Evolutionary conservation across 2,888 invertebrate genomes (phyloP).

Genomic region (Sesamia inferens): DNA sequence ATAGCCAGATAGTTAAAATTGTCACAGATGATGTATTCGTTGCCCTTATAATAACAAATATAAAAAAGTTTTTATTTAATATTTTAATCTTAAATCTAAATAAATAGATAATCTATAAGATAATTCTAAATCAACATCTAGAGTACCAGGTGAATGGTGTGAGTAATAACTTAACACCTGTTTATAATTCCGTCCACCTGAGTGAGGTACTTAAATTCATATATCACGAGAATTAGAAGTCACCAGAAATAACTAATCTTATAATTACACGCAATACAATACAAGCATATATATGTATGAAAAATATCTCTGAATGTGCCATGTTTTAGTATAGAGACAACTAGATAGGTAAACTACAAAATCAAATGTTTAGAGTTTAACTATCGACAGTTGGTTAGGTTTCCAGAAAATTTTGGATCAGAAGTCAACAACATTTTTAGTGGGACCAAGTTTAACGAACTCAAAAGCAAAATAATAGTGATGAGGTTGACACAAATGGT

Average conservation of each 20-base stretch:
- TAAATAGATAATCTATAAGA: too few species aligned
- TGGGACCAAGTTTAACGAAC: neutral
- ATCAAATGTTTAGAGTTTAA: neutral
- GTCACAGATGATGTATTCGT: too few species aligned
- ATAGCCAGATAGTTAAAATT: too few species aligned
- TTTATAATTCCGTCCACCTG: slow-evolving; percentile 10
- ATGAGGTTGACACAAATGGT: neutral
- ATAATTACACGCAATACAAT: too few species aligned
- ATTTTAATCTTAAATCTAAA: neutral
- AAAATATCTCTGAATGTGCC: too few species aligned
- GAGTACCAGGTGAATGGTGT: neutral
- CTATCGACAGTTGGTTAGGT: neutral
- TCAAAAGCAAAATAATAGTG: neutral
- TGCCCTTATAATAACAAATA: too few species aligned
- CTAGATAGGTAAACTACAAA: neutral
- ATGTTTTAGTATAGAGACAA: neutral
- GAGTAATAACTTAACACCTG: slow-evolving; percentile 9
- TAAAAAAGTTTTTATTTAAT: too few species aligned
- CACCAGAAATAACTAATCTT: neutral
- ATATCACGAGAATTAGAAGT: neutral
- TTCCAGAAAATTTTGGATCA: neutral
- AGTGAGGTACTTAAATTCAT: neutral
- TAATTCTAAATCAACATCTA: too few species aligned
- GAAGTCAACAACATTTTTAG: neutral
- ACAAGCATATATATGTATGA: too few species aligned